These are phyloP conservation scores for Laterallus jamaicensis DNA, from an alignment of 2,113 vertebrate species.

Conservation along the genomic window DNA sequence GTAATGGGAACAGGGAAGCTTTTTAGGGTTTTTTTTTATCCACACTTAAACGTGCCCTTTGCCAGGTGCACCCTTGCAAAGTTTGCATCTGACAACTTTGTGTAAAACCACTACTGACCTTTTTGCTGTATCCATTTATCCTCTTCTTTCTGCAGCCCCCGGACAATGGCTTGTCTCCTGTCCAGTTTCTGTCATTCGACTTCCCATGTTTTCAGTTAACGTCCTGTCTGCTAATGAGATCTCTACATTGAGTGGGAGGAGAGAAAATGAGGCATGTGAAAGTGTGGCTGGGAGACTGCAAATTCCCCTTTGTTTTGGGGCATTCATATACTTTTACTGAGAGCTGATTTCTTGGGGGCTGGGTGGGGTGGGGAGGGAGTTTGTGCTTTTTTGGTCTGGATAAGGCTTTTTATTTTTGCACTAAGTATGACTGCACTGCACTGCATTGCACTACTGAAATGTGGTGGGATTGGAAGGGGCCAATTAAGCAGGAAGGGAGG, in stretches of 20 bases:
- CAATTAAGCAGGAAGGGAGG: slow-evolving; percentile 54
- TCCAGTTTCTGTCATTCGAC: slow-evolving; percentile 35
- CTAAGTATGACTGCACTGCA: slow-evolving; percentile 81
- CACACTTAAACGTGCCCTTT: slow-evolving; percentile 39
- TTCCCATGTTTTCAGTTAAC: background rate
- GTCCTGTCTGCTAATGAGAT: slow-evolving; percentile 19
- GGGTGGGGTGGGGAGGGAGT: slow-evolving; percentile 39
- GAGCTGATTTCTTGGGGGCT: slow-evolving; percentile 58
- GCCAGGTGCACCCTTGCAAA: slow-evolving; percentile 5
- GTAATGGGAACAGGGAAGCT: slow-evolving; percentile 61
- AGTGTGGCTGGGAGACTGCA: slow-evolving; percentile 61
- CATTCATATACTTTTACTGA: slow-evolving; percentile 58
- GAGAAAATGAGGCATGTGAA: slow-evolving; percentile 43
- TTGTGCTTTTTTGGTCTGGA: slow-evolving; percentile 72
- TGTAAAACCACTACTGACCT: slow-evolving; percentile 80
- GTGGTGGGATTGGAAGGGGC: slow-evolving; percentile 66
- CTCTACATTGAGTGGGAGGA: slow-evolving; percentile 43
- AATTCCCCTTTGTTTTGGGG: slow-evolving; percentile 51
- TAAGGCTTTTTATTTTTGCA: slow-evolving; percentile 79
- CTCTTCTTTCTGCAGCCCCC: slow-evolving; percentile 49
- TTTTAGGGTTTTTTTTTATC: slow-evolving; percentile 21
- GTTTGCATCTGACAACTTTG: slow-evolving; percentile 43
- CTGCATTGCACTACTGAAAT: slow-evolving; percentile 85
- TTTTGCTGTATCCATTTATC: slow-evolving; percentile 59
- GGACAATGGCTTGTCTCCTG: slow-evolving; percentile 29